Evolutionary conservation across 2,113 vertebrate genomes (phyloP).

Genomic region (Ophiodon elongatus): DNA sequence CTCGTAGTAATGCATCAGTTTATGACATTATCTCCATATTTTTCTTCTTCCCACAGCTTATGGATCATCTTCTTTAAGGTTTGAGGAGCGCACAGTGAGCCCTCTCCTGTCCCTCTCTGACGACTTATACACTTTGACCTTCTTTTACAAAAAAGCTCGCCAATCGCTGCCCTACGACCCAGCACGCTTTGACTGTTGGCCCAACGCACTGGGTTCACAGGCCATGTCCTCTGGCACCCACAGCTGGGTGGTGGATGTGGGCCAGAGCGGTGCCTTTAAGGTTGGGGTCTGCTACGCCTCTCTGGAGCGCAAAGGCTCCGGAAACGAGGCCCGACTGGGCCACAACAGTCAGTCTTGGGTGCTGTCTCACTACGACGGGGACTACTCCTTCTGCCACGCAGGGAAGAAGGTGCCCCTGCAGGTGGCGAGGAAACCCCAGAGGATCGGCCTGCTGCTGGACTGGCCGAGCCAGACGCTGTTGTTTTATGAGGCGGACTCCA

Average conservation of each 20-base stretch:
- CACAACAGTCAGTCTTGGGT: slow-evolving; percentile 92
- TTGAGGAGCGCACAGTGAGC: slow-evolving; percentile 89
- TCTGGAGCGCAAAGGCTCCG: slow-evolving; percentile 89
- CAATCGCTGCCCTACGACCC: slow-evolving; percentile 81
- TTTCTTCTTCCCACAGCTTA: slow-evolving; percentile 61
- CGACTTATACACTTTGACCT: slow-evolving; percentile 88
- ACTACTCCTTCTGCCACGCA: slow-evolving; percentile 89
- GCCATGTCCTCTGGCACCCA: slow-evolving; percentile 87
- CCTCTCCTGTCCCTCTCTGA: slow-evolving; percentile 89
- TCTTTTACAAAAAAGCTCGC: slow-evolving; percentile 86
- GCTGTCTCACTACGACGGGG: slow-evolving; percentile 89
- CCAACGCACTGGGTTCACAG: slow-evolving; percentile 88
- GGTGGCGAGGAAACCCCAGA: slow-evolving; percentile 82
- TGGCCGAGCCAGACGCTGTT: slow-evolving; percentile 87
- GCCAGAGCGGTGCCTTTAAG: slow-evolving; percentile 91
- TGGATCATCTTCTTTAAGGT: slow-evolving; percentile 80
- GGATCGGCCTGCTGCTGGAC: slow-evolving; percentile 90
- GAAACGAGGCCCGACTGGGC: slow-evolving; percentile 88
- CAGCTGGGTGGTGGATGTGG: slow-evolving; percentile 89
- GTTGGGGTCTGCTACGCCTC: slow-evolving; percentile 90
- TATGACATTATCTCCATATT: not conserved
- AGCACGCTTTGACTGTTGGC: slow-evolving; percentile 92
- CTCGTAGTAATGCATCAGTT: not conserved
- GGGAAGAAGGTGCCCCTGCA: slow-evolving; percentile 79
- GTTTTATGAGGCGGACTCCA: slow-evolving; percentile 88